Percentiles rank a stretch among this genome's conserved stretches.
Conservation (phyloP, 2,888 invertebrate species). For the Stramonita haemastoma region DNA sequence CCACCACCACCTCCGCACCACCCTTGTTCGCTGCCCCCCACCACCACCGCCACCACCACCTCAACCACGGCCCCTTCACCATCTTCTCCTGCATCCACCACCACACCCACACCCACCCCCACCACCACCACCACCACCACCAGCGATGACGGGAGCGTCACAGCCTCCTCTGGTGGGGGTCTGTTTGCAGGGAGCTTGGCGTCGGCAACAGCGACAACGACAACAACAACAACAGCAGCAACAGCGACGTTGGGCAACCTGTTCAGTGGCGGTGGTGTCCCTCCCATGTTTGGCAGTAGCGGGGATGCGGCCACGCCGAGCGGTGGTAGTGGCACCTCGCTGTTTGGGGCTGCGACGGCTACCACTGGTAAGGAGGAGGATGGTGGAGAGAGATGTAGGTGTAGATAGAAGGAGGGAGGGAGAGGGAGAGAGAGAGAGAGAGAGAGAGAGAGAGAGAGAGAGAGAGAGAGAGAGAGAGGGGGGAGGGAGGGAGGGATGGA, state of each 20-base stretch:
- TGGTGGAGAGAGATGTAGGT: too few species aligned
- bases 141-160: not conserved
- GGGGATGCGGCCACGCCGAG: not conserved
- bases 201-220: too few species aligned
- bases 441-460: too few species aligned
- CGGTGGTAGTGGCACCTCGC: not conserved
- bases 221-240: not conserved
- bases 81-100: not conserved
- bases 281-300: constrained; percentile 3
- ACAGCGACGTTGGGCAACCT: constrained; percentile 4
- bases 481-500: too few species aligned
- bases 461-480: too few species aligned
- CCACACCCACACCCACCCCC: not conserved
- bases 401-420: too few species aligned
- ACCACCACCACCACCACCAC: not conserved
- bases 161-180: not conserved
- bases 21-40: not conserved
- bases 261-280: not conserved
- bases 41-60: not conserved
- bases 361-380: not conserved
- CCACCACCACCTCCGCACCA: not conserved
- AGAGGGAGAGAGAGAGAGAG: too few species aligned
- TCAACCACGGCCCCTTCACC: too few species aligned
- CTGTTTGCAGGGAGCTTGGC: not conserved
- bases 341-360: constrained; percentile 13